Conservation (phyloP, 2,113 vertebrate genomes). For the Periophthalmus modestus region DNA sequence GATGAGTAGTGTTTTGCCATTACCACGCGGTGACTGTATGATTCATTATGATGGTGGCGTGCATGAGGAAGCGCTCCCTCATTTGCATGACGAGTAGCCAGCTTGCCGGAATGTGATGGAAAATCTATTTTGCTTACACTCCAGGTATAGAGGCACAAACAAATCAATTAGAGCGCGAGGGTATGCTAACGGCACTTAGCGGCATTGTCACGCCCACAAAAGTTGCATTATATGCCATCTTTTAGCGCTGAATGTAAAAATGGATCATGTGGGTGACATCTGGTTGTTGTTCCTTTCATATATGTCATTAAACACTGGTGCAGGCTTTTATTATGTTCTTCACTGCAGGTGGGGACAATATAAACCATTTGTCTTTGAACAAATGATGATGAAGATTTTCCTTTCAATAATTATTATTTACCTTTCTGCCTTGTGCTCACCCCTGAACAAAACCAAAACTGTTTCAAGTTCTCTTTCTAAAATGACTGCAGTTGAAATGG, state of each 20-base stretch:
- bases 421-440: too few species aligned
- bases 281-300: background rate
- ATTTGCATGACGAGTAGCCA: constrained; percentile 41
- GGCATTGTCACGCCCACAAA: constrained; percentile 10
- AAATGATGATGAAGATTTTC: background rate
- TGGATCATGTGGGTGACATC: too few species aligned
- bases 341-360: background rate
- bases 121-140: constrained; percentile 51
- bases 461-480: too few species aligned
- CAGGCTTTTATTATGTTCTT: background rate
- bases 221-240: background rate
- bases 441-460: too few species aligned
- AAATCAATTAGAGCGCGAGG: constrained; percentile 39
- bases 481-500: too few species aligned
- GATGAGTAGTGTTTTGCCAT: constrained; percentile 13
- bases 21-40: background rate
- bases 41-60: constrained; percentile 3
- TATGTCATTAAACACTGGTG: background rate
- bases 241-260: background rate
- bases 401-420: too few species aligned
- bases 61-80: constrained; percentile 21
- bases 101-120: constrained; percentile 37
- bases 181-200: background rate
- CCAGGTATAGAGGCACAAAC: constrained; percentile 28
- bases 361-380: background rate